Percentiles rank a stretch among this genome's conserved stretches.
Conservation (phyloP, 2,888 invertebrate genomes). For the Temnothorax ravouxi region DNA sequence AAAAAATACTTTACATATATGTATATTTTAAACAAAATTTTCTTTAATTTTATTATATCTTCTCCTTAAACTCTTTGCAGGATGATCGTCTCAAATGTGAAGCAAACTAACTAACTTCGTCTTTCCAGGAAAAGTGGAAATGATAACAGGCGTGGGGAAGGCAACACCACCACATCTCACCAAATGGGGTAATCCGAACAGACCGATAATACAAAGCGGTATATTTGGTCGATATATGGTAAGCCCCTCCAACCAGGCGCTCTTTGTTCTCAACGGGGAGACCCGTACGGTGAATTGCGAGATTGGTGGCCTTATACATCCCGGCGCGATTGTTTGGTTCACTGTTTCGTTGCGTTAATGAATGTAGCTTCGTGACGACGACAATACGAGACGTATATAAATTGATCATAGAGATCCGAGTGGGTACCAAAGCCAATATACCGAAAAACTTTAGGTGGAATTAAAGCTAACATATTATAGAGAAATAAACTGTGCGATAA, state of each 20-base stretch:
- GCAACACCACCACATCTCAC: constrained; percentile 88
- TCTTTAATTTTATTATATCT: not conserved
- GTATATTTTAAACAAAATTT: not conserved
- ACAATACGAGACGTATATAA: constrained; percentile 55
- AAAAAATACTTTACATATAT: not conserved
- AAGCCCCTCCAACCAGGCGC: constrained; percentile 90
- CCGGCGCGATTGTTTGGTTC: constrained; percentile 90
- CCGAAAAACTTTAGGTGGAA: constrained; percentile 25
- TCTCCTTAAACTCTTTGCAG: not conserved
- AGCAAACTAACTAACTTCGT: not conserved
- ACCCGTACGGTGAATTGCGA: constrained; percentile 92
- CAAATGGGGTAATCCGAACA: constrained; percentile 90
- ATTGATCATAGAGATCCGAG: constrained; percentile 34
- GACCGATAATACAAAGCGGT: constrained; percentile 90
- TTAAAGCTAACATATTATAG: constrained; percentile 6
- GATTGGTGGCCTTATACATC: constrained; percentile 90
- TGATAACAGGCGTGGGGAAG: constrained; percentile 91
- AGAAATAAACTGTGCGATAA: not conserved
- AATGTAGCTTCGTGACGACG: constrained; percentile 54
- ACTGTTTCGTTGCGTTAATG: constrained; percentile 88
- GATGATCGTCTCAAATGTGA: not conserved
- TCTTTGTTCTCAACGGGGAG: constrained; percentile 91
- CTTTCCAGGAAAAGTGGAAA: constrained; percentile 90
- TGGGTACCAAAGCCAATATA: constrained; percentile 12
- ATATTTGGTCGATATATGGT: constrained; percentile 92